These are phyloP conservation scores for Agriopis aurantiaria DNA, from an alignment of 2,888 invertebrate genomes.

Conservation along the genomic window DNA sequence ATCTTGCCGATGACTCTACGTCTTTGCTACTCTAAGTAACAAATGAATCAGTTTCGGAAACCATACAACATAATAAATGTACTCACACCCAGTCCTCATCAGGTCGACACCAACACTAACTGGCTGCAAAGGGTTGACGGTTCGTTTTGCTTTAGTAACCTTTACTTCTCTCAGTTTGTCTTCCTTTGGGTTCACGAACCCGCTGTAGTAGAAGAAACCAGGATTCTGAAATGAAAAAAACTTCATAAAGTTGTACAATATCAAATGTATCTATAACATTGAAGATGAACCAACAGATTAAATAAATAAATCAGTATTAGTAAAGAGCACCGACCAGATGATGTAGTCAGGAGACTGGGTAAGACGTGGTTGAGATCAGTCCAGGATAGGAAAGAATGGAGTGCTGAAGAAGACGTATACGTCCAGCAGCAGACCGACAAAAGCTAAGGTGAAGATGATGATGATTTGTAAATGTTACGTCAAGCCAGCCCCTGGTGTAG, in stretches of 20 bases:
- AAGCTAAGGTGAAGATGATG: neutral
- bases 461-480: conserved; percentile 55
- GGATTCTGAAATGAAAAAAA: conserved; percentile 60
- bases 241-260: neutral
- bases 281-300: neutral
- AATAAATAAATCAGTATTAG: too few species aligned
- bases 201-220: conserved; percentile 78
- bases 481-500: conserved; percentile 79
- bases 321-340: too few species aligned
- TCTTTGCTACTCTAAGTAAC: too few species aligned
- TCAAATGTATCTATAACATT: neutral
- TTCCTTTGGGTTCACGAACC: conserved; percentile 70
- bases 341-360: too few species aligned
- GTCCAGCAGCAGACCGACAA: neutral
- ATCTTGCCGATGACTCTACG: too few species aligned
- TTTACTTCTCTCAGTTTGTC: conserved; percentile 72
- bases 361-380: too few species aligned
- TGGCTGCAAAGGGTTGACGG: conserved; percentile 59
- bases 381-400: too few species aligned
- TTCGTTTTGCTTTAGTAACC: conserved; percentile 63
- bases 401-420: too few species aligned
- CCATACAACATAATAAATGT: neutral
- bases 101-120: conserved; percentile 65
- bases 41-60: too few species aligned
- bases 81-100: conserved; percentile 68